These are phyloP conservation scores for Actinostola sp. DNA, from an alignment of 92 coral and sea anemone species.

Conservation along the genomic window DNA sequence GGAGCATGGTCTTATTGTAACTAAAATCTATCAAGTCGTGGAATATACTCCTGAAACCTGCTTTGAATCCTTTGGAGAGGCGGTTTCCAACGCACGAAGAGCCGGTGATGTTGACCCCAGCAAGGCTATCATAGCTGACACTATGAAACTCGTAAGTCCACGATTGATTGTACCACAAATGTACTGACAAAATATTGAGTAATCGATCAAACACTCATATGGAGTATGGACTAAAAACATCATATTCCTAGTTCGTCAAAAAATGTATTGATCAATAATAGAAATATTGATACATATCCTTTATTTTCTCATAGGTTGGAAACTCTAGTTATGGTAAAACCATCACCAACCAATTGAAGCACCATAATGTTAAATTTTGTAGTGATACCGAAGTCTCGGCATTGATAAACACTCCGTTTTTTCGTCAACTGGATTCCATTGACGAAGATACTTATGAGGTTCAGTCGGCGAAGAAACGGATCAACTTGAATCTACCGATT, in stretches of 20 bases:
- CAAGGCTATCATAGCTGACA: conserved; percentile 27
- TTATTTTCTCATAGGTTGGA: too few species aligned
- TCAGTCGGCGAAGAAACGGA: conserved; percentile 11
- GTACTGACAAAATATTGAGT: too few species aligned
- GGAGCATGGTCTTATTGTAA: too few species aligned
- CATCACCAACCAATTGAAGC: conserved; percentile 13
- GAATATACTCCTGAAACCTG: too few species aligned
- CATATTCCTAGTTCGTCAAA: too few species aligned
- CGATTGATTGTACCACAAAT: too few species aligned
- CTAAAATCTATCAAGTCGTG: background rate
- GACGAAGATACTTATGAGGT: conserved; percentile 11
- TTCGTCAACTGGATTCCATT: conserved; percentile 13
- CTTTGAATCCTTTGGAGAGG: conserved; percentile 16
- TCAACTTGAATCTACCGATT: conserved; percentile 12
- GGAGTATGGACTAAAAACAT: too few species aligned
- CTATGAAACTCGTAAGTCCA: background rate
- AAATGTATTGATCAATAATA: too few species aligned
- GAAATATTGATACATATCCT: too few species aligned
- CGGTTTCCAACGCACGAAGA: conserved; percentile 29
- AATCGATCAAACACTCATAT: too few species aligned
- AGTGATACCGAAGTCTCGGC: background rate
- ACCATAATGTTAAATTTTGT: conserved; percentile 2
- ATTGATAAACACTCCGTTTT: too few species aligned
- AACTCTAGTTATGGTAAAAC: conserved; percentile 14
- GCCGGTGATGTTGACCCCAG: conserved; percentile 24